Evolutionary conservation across 2,797 vertebrate species (phyloP), one percentile per base, ranked within the genome.

Genomic region (Spinus olivaceus): DNA sequence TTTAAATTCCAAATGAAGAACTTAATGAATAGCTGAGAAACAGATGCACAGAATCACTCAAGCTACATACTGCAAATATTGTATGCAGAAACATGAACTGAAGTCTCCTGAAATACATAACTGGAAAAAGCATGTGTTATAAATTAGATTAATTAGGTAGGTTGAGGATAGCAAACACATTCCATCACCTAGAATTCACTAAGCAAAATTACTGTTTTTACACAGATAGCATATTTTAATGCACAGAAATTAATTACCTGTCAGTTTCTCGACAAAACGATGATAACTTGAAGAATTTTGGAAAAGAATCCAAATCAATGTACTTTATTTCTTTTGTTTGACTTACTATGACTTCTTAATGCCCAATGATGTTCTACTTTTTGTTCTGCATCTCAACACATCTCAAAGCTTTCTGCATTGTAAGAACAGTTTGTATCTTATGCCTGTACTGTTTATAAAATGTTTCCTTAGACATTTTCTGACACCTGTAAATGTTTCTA

Each of bases 1-100:
- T 63, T 90, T 92, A 65, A 92, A 91, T 78, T 90, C 73, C 57
- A 86, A 81, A 86, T 59, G 60, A 94, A 70, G 44, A 88, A 70
- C 60, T 84, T 90, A 84, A 92, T 81, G 88, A 92, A 50, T 63
- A 63, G 44, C 44, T 90, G 59, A 90, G n/a, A 91, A 95, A 83
- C 65, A 83, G 57, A 83, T 41, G 63, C 46, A 72, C 44, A 84
- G 54, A 88, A 69, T 81, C 57, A 88, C 30, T 81, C 53, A 76
- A 46, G 35, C 41, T 86, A 67, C n/a, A 66, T 37, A 41, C 19
- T 60, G 56, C 77, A 94, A 35, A 53, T 77, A 64, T 14, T 77
- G 17, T 73, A 49, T 23, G 42, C n/a, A 53, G 57, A 71, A 90
- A 37, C 88, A 57, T 1, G 11, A 44, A 37, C 23, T 33, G 37